Base-by-base conservation (phyloP, 2,113 vertebrate genomes). In the Nothoprocta perdicaria region DNA sequence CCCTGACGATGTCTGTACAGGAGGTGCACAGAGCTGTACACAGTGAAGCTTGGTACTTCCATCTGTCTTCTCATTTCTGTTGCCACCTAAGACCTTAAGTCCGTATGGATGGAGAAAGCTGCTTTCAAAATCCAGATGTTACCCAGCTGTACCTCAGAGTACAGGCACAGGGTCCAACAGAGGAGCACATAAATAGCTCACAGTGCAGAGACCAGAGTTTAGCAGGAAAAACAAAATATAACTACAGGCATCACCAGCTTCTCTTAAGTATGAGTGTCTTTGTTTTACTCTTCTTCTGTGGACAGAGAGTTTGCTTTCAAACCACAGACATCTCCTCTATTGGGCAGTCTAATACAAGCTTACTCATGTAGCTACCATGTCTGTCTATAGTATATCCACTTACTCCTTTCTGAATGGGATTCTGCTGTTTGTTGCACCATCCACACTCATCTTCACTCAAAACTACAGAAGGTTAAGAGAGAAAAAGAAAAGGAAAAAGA, bases 1-100 rank as follows among this genome's bases (percentile, higher is more conserved):
- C 69, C 27, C 61, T 61, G 9, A 3, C 0, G 0, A 58, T 33
- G 23, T 35, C 29, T 57, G n/a, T 14, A 22, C 26, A 46, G 27
- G 33, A 62, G 33, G 46, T 48, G 15, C 29, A 31, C 53, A 57
- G 27, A 29, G 29, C 27, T 31, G 53, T 31, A 57, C 29, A 50
- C 14, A n/a, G 46, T 15, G 27, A 50, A 50, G 26, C 12, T 18
- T 35, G 9, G 11, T 23, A 35, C 33, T 60, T 48, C 16, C 77
- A 55, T 38, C 50, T 31, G 45, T 13, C 60, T 26, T 14, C 41
- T 45, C n/a, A 31, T 4, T 61, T 73, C 40, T 77, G 29, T n/a
- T 50, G 16, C 12, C 14, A 7, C 40, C 23, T 26, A 57, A 45
- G 58, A 23, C 33, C 86, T 73, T 23, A 79, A 71, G 15, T 4